Evolutionary conservation across 2,113 vertebrate species (phyloP), one percentile per base, ranked within the genome.

Genomic region (Phrynosoma blainvillii): DNA sequence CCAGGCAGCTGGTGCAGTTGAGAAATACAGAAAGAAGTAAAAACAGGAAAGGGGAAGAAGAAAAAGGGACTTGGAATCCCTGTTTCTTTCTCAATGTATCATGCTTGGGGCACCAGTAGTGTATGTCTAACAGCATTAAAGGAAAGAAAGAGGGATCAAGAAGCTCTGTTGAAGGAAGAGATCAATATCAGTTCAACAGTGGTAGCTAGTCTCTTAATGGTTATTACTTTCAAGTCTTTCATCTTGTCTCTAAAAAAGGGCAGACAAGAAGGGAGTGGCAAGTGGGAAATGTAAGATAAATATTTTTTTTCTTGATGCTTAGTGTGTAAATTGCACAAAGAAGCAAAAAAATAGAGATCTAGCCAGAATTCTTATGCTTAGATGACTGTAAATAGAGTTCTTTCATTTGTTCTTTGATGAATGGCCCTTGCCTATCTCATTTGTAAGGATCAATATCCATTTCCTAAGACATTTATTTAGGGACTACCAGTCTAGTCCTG

Each of bases 391-490:
- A 94, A 94, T n/a, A 36, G 77, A 90, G 91, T 81, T 90, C 91
- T 95, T 94, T 82, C 82, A 73, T 79, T 65, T 92, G 86, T 5
- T 74, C 76, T 95, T 91, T 96, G 92, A 95, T 90, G 2, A 95
- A 94, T 91, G 87, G 85, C 21, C 92, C 94, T 91, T 80, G 16
- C 70, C 70, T 89, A 7, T 91, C 88, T 87, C 92, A 40, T 59
- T 93, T 78, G 18, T 54, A 90, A 92, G 73, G 87, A 95, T 95
- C 95, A 95, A 94, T 95, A 94, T 25, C 81, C 81, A 91, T 93
- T 95, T 96, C 91, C 80, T 30, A 84, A 93, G 90, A 89, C 84
- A 93, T 93, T 94, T 93, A 89, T 93, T 94, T 94, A 91, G 80
- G 52, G 79, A 91, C 62, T 90, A 94, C 59, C 84, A 90, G 56